A percentile compares a stretch with the other conserved stretches of the same genome.
Conservation (phyloP, 2,888 invertebrate genomes). For the Dichetophora obliterata region DNA sequence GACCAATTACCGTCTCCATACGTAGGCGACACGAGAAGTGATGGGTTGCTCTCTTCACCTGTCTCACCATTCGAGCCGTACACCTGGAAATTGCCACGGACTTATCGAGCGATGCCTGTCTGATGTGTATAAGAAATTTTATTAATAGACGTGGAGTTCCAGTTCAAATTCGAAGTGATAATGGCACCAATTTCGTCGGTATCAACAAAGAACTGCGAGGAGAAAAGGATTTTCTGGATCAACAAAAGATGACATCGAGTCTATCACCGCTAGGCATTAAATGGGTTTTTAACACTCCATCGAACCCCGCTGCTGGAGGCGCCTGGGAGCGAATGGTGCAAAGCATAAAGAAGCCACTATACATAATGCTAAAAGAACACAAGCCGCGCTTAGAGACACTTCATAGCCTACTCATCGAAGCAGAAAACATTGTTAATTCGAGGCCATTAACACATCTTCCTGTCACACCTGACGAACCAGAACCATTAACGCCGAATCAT, state of each 20-base stretch:
- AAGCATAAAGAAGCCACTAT: neutral
- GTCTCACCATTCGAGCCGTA: conserved; percentile 21
- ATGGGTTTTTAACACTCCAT: neutral
- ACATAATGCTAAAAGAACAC: neutral
- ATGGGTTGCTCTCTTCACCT: conserved; percentile 34
- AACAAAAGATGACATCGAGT: no score
- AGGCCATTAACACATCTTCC: no score
- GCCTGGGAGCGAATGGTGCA: neutral
- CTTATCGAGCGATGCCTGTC: neutral
- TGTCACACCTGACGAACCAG: no score
- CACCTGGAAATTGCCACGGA: conserved; percentile 23
- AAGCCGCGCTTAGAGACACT: conserved; percentile 1
- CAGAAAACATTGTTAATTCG: no score
- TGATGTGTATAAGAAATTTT: neutral
- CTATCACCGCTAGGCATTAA: neutral
- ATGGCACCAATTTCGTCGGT: neutral
- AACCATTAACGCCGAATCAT: no score
- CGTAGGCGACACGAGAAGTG: conserved; percentile 23
- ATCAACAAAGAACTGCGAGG: neutral
- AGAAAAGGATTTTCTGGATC: no score
- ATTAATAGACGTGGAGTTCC: neutral
- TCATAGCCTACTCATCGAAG: neutral
- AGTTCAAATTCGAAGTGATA: neutral
- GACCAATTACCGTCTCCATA: conserved; percentile 22
- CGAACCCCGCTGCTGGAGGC: neutral